Percentiles rank a stretch among this genome's conserved stretches.
Conservation (phyloP, 2,797 vertebrate species). For the Rhynchonycteris naso region DNA sequence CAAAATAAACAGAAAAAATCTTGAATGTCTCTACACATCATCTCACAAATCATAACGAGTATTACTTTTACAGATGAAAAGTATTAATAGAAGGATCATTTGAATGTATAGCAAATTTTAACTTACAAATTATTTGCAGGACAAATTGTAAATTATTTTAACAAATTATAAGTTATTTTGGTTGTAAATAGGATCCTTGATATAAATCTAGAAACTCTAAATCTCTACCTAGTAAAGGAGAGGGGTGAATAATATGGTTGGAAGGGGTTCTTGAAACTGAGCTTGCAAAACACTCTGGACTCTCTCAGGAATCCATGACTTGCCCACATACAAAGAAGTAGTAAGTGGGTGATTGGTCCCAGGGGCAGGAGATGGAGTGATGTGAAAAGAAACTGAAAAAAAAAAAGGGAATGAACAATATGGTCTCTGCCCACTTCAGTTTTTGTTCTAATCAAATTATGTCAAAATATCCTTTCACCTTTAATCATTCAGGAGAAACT, state of each 20-base stretch:
- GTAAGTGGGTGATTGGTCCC: neutral
- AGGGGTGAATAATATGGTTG: neutral
- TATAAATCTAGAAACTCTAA: neutral
- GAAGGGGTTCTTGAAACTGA: neutral
- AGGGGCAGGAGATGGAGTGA: neutral
- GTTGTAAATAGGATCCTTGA: neutral
- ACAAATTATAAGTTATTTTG: neutral
- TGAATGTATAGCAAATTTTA: neutral
- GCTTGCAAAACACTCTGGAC: neutral
- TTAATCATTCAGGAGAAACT: neutral
- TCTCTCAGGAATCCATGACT: neutral
- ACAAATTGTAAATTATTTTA: neutral
- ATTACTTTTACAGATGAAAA: neutral
- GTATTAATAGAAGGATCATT: neutral
- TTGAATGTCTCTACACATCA: neutral
- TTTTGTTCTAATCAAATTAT: neutral
- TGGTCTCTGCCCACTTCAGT: neutral
- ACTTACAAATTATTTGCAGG: neutral
- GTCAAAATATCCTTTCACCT: neutral
- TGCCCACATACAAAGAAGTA: neutral
- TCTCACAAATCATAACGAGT: neutral
- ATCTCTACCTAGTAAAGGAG: neutral
- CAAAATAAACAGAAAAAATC: conserved; percentile 5
- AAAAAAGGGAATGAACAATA: neutral
- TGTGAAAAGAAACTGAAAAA: neutral